A percentile compares a stretch with the other conserved stretches of the same genome.
Conservation (phyloP, 2,888 invertebrate genomes). For the Thymelicus acteon region DNA sequence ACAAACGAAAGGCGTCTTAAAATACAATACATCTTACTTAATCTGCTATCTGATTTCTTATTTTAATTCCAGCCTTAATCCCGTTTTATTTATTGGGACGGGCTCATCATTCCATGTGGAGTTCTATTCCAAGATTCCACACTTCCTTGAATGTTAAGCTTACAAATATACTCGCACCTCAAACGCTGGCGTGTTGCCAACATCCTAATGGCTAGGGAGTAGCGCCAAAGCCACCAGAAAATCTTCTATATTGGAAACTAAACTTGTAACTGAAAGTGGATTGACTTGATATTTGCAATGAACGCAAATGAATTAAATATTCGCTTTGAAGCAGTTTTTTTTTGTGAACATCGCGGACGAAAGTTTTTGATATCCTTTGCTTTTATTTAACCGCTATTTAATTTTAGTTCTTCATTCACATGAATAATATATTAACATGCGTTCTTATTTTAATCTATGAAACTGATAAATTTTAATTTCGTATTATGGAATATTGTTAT, state of each 20-base stretch:
- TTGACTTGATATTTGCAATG: conserved; percentile 52
- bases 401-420: neutral
- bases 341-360: neutral
- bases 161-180: conserved; percentile 80
- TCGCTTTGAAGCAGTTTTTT: conserved; percentile 23
- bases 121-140: conserved; percentile 77
- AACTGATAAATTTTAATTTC: no score
- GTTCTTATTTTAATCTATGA: no score
- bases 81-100: conserved; percentile 45
- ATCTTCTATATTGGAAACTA: conserved; percentile 74
- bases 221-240: conserved; percentile 74
- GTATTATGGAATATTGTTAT: no score
- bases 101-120: conserved; percentile 64
- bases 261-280: conserved; percentile 69
- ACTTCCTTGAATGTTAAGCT: conserved; percentile 82
- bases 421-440: no score
- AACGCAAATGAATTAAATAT: conserved; percentile 36
- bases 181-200: conserved; percentile 72
- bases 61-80: conserved; percentile 33
- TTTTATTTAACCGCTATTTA: neutral
- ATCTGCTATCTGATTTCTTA: conserved; percentile 12
- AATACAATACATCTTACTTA: neutral
- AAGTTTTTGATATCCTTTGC: neutral
- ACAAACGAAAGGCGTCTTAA: conserved; percentile 2
- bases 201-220: conserved; percentile 77